Conservation (phyloP, 2,888 invertebrate genomes). For the Pteria penguin region DNA sequence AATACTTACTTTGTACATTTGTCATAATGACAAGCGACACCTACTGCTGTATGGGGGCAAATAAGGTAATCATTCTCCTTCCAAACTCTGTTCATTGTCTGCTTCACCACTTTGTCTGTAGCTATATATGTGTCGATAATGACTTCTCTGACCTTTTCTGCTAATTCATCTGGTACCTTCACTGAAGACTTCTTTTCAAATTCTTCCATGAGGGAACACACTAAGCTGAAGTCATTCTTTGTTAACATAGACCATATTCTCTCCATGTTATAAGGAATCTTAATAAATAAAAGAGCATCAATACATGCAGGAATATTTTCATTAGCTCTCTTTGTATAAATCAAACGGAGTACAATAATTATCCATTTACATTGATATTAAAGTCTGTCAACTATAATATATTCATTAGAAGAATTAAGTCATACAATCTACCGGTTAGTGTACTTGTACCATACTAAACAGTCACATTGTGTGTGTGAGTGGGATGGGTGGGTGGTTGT, state of each 20-base stretch:
- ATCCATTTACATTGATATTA: no score
- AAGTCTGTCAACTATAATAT: no score
- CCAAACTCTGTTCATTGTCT: slow-evolving; percentile 77
- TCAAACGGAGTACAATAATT: no score
- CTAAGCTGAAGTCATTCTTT: slow-evolving; percentile 63
- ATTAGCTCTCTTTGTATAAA: no score
- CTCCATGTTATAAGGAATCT: slow-evolving; percentile 81
- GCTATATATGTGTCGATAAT: slow-evolving; percentile 65
- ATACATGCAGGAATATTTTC: no score
- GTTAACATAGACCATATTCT: slow-evolving; percentile 79
- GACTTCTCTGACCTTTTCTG: slow-evolving; percentile 68
- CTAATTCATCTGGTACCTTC: slow-evolving; percentile 65
- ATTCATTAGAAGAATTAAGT: no score
- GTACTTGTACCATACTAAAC: no score
- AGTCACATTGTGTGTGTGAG: no score
- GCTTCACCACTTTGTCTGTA: slow-evolving; percentile 72
- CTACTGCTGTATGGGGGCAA: slow-evolving; percentile 81
- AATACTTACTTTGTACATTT: not conserved
- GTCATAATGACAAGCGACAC: slow-evolving; percentile 72
- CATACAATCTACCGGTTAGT: no score
- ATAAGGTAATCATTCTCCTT: slow-evolving; percentile 77
- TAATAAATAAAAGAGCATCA: no score
- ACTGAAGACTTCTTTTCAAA: slow-evolving; percentile 66
- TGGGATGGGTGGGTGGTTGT: no score
- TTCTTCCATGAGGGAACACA: slow-evolving; percentile 70